Conservation (phyloP, 2,113 vertebrate species). For the Tamias sibiricus region DNA sequence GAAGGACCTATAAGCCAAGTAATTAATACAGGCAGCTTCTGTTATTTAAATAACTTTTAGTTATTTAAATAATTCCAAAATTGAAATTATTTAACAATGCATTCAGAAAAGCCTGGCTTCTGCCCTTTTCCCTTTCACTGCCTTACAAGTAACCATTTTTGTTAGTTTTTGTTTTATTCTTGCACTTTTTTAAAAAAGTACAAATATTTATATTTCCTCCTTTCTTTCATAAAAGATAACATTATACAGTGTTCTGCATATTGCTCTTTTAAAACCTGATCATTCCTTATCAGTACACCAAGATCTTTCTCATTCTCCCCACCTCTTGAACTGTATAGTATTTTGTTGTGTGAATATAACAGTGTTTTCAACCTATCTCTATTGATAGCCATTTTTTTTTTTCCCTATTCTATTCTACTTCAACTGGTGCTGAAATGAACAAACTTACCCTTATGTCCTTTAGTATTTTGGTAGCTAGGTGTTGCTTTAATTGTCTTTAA, state of each 20-base stretch:
- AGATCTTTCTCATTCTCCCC: neutral
- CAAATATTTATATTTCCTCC: neutral
- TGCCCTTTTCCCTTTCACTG: neutral
- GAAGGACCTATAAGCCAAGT: too few species aligned
- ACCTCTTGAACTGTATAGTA: neutral
- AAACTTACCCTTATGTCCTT: neutral
- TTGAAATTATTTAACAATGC: neutral
- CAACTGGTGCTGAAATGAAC: neutral
- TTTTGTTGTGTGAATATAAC: neutral
- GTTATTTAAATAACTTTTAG: too few species aligned
- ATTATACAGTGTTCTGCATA: neutral
- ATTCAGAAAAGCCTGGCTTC: neutral
- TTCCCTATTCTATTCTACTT: neutral
- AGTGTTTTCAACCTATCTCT: neutral
- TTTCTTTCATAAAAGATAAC: neutral
- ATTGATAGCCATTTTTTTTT: neutral
- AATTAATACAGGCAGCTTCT: too few species aligned
- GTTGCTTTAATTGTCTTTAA: neutral
- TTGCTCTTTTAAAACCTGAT: neutral
- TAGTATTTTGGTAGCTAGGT: neutral
- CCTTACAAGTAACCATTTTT: neutral
- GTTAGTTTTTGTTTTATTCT: neutral
- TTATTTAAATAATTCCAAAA: neutral
- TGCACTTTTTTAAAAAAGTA: neutral
- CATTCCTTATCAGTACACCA: neutral